Base-by-base conservation (phyloP, 1,140 invertebrate species). In the Drosophila rufa region DNA sequence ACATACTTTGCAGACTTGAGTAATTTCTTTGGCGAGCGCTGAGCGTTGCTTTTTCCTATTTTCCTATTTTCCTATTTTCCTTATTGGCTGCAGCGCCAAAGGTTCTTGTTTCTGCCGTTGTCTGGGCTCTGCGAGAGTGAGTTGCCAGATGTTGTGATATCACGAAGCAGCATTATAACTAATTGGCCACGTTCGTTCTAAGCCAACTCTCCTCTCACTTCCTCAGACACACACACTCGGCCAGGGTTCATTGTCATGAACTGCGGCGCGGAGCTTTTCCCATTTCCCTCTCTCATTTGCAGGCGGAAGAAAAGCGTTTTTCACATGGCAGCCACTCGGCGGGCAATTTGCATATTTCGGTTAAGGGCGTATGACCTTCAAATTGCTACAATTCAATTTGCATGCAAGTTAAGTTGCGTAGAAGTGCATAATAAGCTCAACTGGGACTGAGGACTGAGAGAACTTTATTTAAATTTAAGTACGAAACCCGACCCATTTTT, bases 101-200 rank as follows among this genome's bases (percentile, higher is more conserved):
- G 71, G 53, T 62, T 57, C 58, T 69, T 73, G 62, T 43, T 70
- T 53, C 74, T 68, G 69, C 40, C 51, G 67, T 73, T 67, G 57
- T 80, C 69, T 80, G 70, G 69, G 48, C 58, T 79, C 75, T 83
- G 75, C 66, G 84, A 89, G 83, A 89, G 84, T 89, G 85, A 89
- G 84, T 89, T 90, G 85, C 84, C 84, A 89, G 84, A 89, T 89
- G 84, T 89, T 89, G 81, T 90, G 84, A 89, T 89, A 89, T 90
- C 85, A 89, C 84, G 85, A 89, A 89, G 84, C 84, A 90, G 84
- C 85, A 89, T 89, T 89, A 89, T 90, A 89, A 89, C 84, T 89
- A 89, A 89, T 89, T 89, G 84, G 84, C 84, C 84, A 89, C 84
- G 84, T 89, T 89, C 84, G 80, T 89, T 89, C 74, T 86, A 55